phyloP scores from a whole-genome alignment of 2,113 vertebrate genomes.

The Rhinogobius similis region DNA sequence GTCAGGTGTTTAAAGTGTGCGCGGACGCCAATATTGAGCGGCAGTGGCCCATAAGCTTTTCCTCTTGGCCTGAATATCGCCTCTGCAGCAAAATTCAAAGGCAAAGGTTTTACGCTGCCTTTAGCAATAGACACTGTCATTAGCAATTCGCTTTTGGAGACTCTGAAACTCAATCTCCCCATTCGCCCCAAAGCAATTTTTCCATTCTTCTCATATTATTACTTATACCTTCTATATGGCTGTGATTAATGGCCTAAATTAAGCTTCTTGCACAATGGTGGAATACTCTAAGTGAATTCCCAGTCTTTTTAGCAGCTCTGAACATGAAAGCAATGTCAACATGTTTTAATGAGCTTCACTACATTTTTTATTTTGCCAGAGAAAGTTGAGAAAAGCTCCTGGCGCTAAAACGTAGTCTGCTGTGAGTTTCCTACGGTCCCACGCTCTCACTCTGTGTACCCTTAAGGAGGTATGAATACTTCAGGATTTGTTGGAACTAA shows the following conservation, averaged over 20 bases:
- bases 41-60: slow-evolving; percentile 35
- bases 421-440: slow-evolving; percentile 37
- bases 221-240: slow-evolving; percentile 30
- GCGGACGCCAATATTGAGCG: slow-evolving; percentile 27
- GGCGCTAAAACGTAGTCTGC: slow-evolving; percentile 43
- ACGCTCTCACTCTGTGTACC: slow-evolving; percentile 38
- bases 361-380: slow-evolving; percentile 50
- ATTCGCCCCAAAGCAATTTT: slow-evolving; percentile 48
- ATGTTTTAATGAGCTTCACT: slow-evolving; percentile 59
- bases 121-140: slow-evolving; percentile 50
- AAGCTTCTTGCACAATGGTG: slow-evolving; percentile 29
- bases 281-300: slow-evolving; percentile 34
- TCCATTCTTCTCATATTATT: slow-evolving; percentile 41
- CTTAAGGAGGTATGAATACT: slow-evolving; percentile 52
- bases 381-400: slow-evolving; percentile 32
- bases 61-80: slow-evolving; percentile 58
- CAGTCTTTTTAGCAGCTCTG: slow-evolving; percentile 19
- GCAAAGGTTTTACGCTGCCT: slow-evolving; percentile 64
- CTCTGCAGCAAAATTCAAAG: slow-evolving; percentile 64
- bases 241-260: slow-evolving; percentile 40
- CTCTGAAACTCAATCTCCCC: slow-evolving; percentile 39
- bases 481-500: slow-evolving; percentile 55
- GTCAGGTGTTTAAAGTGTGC: slow-evolving; percentile 17
- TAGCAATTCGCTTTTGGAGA: slow-evolving; percentile 63
- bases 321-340: slow-evolving; percentile 58